These are phyloP conservation scores for Alfaro cultratus DNA, from an alignment of 2,797 vertebrate species.

Conservation along the genomic window DNA sequence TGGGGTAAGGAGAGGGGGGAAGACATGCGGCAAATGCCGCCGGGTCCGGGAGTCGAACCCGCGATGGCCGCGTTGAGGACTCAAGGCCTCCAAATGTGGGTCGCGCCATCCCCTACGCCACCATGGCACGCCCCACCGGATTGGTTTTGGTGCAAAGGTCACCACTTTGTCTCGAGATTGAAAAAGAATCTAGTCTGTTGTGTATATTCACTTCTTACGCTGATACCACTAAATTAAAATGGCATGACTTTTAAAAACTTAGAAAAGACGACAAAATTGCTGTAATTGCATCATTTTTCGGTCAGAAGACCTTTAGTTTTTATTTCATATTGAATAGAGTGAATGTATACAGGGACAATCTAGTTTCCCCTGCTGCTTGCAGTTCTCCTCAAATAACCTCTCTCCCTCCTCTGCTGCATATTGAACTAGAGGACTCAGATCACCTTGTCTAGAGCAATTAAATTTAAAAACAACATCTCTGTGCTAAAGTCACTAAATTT, in stretches of 20 bases:
- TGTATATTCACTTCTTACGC: background rate
- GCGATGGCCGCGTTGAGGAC: too few relatives aligned
- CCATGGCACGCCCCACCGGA: too few relatives aligned
- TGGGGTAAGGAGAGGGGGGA: too few relatives aligned
- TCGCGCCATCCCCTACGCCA: too few relatives aligned
- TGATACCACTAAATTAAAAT: background rate
- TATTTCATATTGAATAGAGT: background rate
- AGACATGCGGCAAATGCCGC: too few relatives aligned
- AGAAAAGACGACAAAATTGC: background rate
- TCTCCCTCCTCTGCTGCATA: background rate
- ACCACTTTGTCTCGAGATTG: background rate
- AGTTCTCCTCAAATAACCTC: constrained; percentile 47
- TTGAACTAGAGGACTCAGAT: background rate
- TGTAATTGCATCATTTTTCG: background rate
- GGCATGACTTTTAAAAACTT: background rate
- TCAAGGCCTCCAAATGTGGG: too few relatives aligned
- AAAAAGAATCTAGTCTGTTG: background rate
- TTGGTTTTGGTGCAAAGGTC: background rate
- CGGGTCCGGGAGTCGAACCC: too few relatives aligned
- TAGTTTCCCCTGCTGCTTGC: background rate
- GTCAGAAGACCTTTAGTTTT: background rate
- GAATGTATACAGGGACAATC: constrained; percentile 2
- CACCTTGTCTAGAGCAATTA: background rate
- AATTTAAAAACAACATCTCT: background rate
- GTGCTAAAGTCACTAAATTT: background rate